Conservation (phyloP, 2,113 vertebrate genomes). For the Nannobrachium achirus region DNA sequence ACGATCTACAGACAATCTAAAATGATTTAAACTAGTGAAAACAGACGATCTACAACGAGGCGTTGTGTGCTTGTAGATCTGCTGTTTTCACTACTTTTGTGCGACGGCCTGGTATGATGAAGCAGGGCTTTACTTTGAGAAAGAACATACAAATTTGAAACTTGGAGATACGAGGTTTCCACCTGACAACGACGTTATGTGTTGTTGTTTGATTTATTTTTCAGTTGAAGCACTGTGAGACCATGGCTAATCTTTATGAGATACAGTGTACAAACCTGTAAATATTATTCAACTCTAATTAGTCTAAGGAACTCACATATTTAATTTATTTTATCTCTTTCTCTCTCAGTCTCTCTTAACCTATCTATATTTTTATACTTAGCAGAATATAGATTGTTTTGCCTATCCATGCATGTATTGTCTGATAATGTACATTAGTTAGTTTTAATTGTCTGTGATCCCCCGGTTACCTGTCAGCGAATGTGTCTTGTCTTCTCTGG, state of each 20-base stretch:
- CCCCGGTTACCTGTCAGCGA: too few species aligned
- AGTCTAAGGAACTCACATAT: constrained; percentile 45
- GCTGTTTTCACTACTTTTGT: too few species aligned
- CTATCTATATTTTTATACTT: constrained; percentile 59
- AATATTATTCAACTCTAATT: constrained; percentile 55
- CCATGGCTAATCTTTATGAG: constrained; percentile 35
- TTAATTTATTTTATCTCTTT: constrained; percentile 68
- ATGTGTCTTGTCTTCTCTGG: too few species aligned
- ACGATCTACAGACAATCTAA: too few species aligned
- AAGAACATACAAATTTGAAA: too few species aligned
- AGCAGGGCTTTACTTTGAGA: too few species aligned
- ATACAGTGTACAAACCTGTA: constrained; percentile 59
- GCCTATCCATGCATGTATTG: constrained; percentile 18
- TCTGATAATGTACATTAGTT: constrained; percentile 30
- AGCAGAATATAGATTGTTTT: constrained; percentile 28
- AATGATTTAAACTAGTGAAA: too few species aligned
- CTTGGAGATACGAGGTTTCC: too few species aligned
- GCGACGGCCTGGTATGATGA: too few species aligned
- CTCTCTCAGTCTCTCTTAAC: constrained; percentile 17
- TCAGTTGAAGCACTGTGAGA: constrained; percentile 70
- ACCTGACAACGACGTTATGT: too few species aligned
- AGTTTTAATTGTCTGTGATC: constrained; percentile 3
- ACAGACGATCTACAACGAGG: too few species aligned
- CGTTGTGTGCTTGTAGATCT: too few species aligned
- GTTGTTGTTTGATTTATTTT: constrained; percentile 39